phyloP scores from a whole-genome alignment of 2,113 vertebrate species.

The Addax nasomaculatus region DNA sequence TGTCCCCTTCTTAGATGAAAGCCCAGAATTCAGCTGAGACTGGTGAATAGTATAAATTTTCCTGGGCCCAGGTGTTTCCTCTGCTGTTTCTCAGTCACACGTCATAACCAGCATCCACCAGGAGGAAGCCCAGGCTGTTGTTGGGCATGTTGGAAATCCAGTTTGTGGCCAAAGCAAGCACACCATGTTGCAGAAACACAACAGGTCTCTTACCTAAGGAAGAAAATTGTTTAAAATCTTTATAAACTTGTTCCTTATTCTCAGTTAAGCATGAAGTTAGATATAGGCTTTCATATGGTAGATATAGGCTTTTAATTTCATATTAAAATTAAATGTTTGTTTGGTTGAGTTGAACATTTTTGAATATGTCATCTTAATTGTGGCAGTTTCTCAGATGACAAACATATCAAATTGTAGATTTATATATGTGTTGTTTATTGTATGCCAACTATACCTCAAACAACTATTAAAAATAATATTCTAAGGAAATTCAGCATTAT shows the following conservation, averaged over 20 bases:
- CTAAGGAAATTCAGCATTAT: neutral
- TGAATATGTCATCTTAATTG: neutral
- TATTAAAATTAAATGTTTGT: neutral
- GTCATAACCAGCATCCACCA: neutral
- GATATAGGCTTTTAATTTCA: neutral
- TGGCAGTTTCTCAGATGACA: neutral
- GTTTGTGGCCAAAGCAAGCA: neutral
- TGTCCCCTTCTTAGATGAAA: neutral
- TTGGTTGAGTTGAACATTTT: neutral
- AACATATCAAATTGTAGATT: neutral
- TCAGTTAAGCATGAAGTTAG: neutral
- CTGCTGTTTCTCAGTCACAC: neutral
- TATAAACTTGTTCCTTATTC: neutral
- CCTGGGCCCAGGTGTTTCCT: neutral
- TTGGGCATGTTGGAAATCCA: neutral
- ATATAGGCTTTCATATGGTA: neutral
- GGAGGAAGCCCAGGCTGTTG: neutral
- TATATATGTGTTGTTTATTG: neutral
- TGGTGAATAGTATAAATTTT: neutral
- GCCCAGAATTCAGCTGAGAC: neutral
- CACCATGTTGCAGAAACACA: neutral
- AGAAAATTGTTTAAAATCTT: neutral
- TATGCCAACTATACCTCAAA: neutral
- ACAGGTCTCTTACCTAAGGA: neutral
- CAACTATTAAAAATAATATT: neutral